A percentile compares a stretch with the other conserved stretches of the same genome.
These are phyloP conservation scores for Clanis bilineata DNA, from an alignment of 2,888 invertebrate species.

Conservation along the genomic window DNA sequence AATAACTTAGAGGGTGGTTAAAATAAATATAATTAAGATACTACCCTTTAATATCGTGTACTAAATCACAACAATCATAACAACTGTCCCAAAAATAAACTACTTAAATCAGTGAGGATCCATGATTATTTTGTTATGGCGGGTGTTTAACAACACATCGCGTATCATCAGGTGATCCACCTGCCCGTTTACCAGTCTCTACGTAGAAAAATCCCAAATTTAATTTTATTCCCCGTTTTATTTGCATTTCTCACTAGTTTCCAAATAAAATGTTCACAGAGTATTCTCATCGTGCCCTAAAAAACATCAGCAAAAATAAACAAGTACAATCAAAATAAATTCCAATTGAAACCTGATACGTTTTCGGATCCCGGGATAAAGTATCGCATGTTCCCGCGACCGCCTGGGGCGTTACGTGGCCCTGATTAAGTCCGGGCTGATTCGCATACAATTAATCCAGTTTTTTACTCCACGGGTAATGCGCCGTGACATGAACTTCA, in stretches of 20 bases:
- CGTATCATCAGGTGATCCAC: no score
- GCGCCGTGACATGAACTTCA: background rate
- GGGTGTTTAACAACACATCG: no score
- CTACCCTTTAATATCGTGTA: no score
- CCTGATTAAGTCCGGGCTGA: background rate
- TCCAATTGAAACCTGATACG: background rate
- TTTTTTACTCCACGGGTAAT: background rate
- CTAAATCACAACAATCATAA: no score
- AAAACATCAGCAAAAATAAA: background rate
- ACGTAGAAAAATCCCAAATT: no score
- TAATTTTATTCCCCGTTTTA: no score
- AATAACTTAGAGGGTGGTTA: no score
- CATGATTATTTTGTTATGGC: no score
- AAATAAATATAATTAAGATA: no score
- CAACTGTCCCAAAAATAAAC: no score
- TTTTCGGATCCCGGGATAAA: background rate
- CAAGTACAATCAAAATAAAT: background rate
- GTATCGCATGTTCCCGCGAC: background rate
- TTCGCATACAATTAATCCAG: background rate
- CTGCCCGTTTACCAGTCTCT: no score
- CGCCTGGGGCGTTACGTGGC: background rate
- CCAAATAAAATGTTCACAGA: background rate
- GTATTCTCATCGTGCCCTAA: background rate
- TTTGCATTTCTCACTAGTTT: background rate
- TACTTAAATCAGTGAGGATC: no score